Base-by-base conservation (phyloP, 2,113 vertebrate species). In the Chlamydotis undulata region DNA sequence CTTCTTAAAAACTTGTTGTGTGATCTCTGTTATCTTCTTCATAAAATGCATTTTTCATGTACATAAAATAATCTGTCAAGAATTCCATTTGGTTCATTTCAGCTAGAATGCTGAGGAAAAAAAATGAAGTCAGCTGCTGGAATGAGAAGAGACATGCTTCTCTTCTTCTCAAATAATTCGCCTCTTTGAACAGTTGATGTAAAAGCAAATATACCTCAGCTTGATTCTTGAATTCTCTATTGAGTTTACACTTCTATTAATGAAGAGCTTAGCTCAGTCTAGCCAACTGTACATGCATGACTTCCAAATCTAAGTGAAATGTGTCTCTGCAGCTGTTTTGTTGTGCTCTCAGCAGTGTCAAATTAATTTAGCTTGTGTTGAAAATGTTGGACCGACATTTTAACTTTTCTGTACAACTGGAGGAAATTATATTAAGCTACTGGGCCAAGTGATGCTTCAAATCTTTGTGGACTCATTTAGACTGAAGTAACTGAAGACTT, bases 221-320 rank as follows among this genome's bases (percentile, higher is more conserved):
- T 90, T 68, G 55, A 77, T 75, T 97, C 94, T 92, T 90, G 61
- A 74, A 91, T 97, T 96, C 87, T 96, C 96, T 95, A 19, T 79
- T 47, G 95, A 96, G 80, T 96, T 97, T 95, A 80, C 67, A 75
- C 64, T 95, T 91, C 87, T 88, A 83, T 96, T 97, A 97, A 97
- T 90, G 92, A 97, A 96, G 95, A 96, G 87, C 86, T 96, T 93
- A 93, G 95, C 94, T 94, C 93, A 93, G 87, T 96, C 94, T 93
- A 94, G 91, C 93, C 91, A 94, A 95, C 90, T 87, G 80, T 90
- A 95, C 80, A 91, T 84, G 94, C 93, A 87, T 92, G 96, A 91
- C 91, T 98, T 98, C 96, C 95, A 97, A 89, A 95, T 94, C 94
- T 59, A 15, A 90, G 86, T 57, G 85, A 97, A 97, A 97, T 76